Evolutionary conservation across 2,888 invertebrate genomes (phyloP), one percentile per base, ranked within the genome.

Genomic region (Melangyna quadrimaculata): DNA sequence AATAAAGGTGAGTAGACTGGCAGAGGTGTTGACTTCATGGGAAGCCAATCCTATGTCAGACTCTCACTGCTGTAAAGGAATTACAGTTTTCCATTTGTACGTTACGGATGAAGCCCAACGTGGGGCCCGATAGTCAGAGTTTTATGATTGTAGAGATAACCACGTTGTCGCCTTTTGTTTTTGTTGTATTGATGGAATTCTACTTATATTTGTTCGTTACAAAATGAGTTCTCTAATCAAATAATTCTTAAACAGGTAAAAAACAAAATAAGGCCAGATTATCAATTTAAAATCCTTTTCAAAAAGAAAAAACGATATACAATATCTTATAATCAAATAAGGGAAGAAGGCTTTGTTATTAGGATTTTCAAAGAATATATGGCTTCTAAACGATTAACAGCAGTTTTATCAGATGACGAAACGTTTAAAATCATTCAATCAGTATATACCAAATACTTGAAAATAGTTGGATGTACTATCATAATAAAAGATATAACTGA

Each of bases 371-470:
- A 73, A 24, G 48, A 63, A 24, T 63, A 63, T 29, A 63, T 63
- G 37, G 51, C 22, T 17, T 17, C 72, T 14, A 59, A 61, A 59
- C 24, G 53, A 19, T 22, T 73, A 37, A 37, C 63, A 53, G 63
- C 73, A 17, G 14, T 73, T 24, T 29, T 63, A 53, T 40, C 53
- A 3, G 73, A 73, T 29, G 59, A 72, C 27, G 19, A 35, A 51
- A 79, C 77, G 10, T 81, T 86, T 55, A 45, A 63, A 40, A 27
- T 9, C 1, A 12, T 70, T 29, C 70, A 70, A 57, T 57, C 55
- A 6, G 70, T 70, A 14, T 70, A 29, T 12, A 51, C 72, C 10
- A 61, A 72, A 37, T 72, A 17, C 12, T n/a, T 72, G 1, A 72
- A 73, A 19, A 70, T 78, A n/a, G 22, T 80, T 10, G 80, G 53